Evolutionary conservation across 2,888 invertebrate species (phyloP), one percentile per base, ranked within the genome.

Genomic region (Smittia sp.): DNA sequence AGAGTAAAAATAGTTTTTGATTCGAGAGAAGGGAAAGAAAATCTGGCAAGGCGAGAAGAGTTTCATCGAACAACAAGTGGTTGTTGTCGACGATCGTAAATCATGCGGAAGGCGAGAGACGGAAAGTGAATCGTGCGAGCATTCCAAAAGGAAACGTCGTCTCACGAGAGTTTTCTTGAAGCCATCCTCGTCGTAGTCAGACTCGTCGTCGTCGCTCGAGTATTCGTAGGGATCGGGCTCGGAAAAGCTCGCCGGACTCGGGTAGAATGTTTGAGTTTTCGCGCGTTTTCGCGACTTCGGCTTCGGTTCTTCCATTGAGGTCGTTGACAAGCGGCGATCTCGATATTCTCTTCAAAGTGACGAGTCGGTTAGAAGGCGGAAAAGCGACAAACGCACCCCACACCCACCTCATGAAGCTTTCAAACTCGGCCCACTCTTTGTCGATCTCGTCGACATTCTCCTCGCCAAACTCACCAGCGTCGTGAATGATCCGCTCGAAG

Each of bases 351-450:
- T 80, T 77, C 79, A 78, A 69, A 18, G 54, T 25, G 46, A 46
- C 4, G 2, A 15, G 3, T 46, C 46, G 46, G 11, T 46, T 46
- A 46, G 4, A 46, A 46, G 4, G 11, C 15, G 46, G 46, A 46
- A 46, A 13, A n/a, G 46, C 15, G n/a, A 11, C 15, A n/a, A 46
- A 15, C 46, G 24, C 66, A 54, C 7, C 4, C 46, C 15, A 46
- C 46, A 67, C 67, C 25, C 73, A 77, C 77, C 77, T 77, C 46
- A 46, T 46, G 58, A 46, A 77, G 75, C 79, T 80, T 76, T 82
- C 82, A 75, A 82, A 82, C 76, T 82, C 82, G 1, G 81, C 82
- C 82, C 82, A 82, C 76, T 82, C 82, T 41, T 81, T 81, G 76
- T 82, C 82, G 73, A 82, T 79, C 76, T 79, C 75, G 75, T 82